A percentile compares a stretch with the other conserved stretches of the same genome.
Evolutionary conservation across 2,797 vertebrate species (phyloP).

Genomic region (Pristis pectinata): DNA sequence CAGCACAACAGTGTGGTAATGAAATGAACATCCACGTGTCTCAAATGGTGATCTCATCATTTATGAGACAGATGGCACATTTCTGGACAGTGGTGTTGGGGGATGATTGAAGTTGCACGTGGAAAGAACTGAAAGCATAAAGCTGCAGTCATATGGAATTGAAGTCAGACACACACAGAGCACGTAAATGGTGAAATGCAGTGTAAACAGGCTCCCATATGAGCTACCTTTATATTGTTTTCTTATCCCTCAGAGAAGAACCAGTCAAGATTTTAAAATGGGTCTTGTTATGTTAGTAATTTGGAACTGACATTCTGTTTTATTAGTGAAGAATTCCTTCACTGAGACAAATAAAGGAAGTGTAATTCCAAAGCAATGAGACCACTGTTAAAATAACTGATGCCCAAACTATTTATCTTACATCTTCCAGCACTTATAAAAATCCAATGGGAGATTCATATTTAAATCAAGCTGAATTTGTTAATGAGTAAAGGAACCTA

Average conservation of each 20-base stretch:
- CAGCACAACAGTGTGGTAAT: background rate
- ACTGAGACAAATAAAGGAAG: background rate
- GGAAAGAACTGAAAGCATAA: background rate
- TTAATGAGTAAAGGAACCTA: background rate
- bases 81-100: background rate
- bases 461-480: background rate
- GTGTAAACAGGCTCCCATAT: background rate
- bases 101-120: constrained; percentile 33
- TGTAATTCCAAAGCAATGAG: background rate
- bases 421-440: background rate
- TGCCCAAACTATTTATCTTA: background rate
- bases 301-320: background rate
- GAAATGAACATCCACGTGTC: background rate
- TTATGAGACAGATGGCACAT: background rate
- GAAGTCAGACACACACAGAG: background rate
- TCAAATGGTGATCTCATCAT: background rate
- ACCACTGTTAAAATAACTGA: background rate
- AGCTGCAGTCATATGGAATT: background rate
- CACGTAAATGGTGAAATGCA: background rate
- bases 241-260: background rate
- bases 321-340: background rate
- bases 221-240: background rate
- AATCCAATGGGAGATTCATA: background rate
- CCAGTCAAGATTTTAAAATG: background rate
- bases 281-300: background rate